Conservation (phyloP, 2,113 vertebrate genomes). For the Poeciliopsis turrubarensis region DNA sequence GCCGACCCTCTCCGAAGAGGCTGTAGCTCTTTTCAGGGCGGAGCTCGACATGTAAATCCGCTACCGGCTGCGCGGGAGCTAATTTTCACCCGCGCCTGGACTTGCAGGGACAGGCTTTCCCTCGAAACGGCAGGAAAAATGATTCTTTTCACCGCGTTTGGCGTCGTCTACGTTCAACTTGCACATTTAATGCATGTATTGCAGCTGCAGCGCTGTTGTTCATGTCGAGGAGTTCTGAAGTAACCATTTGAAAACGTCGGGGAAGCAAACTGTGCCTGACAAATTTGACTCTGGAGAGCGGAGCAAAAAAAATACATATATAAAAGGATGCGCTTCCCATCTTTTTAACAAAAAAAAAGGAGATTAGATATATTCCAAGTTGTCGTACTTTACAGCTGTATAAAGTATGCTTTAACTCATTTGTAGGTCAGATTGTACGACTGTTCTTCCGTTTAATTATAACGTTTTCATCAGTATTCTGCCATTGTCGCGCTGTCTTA, state of each 20-base stretch:
- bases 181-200: no score
- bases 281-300: fast-evolving
- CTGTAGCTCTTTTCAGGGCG: constrained; percentile 19
- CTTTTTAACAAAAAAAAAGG: constrained; percentile 18
- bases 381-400: neutral
- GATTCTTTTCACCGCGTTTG: no score
- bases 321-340: neutral
- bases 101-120: constrained; percentile 2
- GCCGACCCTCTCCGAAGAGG: neutral
- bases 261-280: neutral
- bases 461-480: neutral
- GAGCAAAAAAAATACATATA: fast-evolving
- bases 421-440: no score
- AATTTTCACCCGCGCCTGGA: fast-evolving
- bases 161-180: no score
- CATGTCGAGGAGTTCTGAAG: no score
- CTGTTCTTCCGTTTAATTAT: neutral
- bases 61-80: fast-evolving
- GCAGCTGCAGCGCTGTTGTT: neutral
- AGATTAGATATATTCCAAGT: neutral
- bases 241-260: neutral
- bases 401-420: fast-evolving
- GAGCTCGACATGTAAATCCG: constrained; percentile 12
- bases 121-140: no score
- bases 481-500: neutral